Conservation (phyloP, 2,797 vertebrate genomes). For the Poecile montanus region DNA sequence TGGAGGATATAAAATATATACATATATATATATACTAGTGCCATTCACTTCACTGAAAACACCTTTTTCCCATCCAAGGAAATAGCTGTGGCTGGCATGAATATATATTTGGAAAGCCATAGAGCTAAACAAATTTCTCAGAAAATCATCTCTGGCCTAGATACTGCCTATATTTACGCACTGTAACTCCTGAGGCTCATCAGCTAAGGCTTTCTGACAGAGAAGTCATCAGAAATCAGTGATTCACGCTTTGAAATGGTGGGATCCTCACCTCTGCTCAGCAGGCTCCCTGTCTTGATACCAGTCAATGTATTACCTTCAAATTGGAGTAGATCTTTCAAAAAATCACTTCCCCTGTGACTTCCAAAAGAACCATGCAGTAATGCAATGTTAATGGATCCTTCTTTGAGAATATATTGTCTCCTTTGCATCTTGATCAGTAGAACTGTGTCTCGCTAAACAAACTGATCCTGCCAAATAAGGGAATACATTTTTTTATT, state of each 20-base stretch:
- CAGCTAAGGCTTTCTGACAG: conserved; percentile 18
- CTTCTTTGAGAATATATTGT: neutral
- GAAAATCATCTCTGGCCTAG: conserved; percentile 36
- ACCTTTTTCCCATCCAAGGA: conserved; percentile 60
- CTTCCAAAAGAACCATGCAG: neutral
- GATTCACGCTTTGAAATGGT: neutral
- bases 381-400: neutral
- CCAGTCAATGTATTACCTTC: neutral
- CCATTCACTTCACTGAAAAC: conserved; percentile 59
- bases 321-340: neutral
- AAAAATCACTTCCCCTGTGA: neutral
- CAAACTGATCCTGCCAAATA: neutral
- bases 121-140: conserved; percentile 51
- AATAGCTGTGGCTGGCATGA: conserved; percentile 67
- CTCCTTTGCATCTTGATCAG: neutral
- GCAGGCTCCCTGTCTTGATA: neutral
- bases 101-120: conserved; percentile 58
- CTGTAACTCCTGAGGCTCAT: conserved; percentile 5
- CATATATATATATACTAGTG: conserved; percentile 2
- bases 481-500: neutral
- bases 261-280: neutral
- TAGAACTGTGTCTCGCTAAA: neutral
- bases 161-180: conserved; percentile 27
- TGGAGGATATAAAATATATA: conserved; percentile 28
- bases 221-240: conserved; percentile 3